Evolutionary conservation across 2,888 invertebrate species (phyloP).

Genomic region (Erebia ligea): DNA sequence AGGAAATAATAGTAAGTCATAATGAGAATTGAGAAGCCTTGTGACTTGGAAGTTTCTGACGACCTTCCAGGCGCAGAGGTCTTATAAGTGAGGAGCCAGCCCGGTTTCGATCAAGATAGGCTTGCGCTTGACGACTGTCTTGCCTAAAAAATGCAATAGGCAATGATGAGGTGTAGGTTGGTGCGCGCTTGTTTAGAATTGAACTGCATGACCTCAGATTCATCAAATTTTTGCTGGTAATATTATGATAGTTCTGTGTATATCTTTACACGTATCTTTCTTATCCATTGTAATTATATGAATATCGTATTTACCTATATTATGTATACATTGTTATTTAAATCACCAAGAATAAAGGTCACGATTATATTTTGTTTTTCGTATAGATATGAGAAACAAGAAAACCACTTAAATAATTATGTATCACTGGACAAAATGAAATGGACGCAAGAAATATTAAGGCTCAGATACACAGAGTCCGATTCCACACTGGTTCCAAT

Average conservation of each 20-base stretch:
- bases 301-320: neutral
- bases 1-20: no score
- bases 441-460: conserved; percentile 14
- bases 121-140: neutral
- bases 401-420: conserved; percentile 16
- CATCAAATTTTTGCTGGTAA: no score
- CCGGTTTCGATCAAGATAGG: no score
- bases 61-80: no score
- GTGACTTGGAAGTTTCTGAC: no score
- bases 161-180: neutral
- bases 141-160: neutral
- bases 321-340: neutral
- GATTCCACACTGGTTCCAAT: neutral
- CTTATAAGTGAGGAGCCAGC: no score
- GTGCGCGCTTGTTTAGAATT: no score
- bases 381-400: neutral
- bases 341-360: neutral
- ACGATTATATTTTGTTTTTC: neutral
- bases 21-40: no score
- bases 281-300: neutral
- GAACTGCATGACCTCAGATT: no score
- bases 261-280: neutral
- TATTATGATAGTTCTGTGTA: neutral
- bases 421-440: conserved; percentile 22
- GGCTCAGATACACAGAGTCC: neutral